Percentiles rank a stretch among this genome's conserved stretches.
These are phyloP conservation scores for Oophaga sylvatica DNA, from an alignment of 2,797 vertebrate species.

Conservation along the genomic window DNA sequence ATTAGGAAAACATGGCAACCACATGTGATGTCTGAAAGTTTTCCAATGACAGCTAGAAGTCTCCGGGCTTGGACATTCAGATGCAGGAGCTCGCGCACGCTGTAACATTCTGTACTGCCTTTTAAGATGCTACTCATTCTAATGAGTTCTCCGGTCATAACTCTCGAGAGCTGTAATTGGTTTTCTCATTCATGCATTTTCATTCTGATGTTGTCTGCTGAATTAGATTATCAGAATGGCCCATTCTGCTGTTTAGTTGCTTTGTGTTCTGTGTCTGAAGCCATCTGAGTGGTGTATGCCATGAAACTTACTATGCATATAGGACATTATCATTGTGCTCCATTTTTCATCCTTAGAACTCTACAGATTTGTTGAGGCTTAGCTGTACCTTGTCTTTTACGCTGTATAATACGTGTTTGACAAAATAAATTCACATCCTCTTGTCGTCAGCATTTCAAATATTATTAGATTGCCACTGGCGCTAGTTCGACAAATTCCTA, in stretches of 20 bases:
- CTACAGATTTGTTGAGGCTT: slow-evolving; percentile 48
- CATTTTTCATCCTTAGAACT: slow-evolving; percentile 52
- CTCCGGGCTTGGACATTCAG: slow-evolving; percentile 30
- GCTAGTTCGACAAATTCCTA: neutral
- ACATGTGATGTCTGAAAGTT: slow-evolving; percentile 4
- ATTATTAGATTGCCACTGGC: neutral
- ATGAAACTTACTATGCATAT: slow-evolving; percentile 61
- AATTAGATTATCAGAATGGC: slow-evolving; percentile 58
- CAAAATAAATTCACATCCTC: slow-evolving; percentile 32
- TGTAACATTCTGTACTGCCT: slow-evolving; percentile 52
- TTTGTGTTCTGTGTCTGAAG: slow-evolving; percentile 58
- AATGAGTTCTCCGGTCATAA: slow-evolving; percentile 59
- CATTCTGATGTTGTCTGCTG: slow-evolving; percentile 60
- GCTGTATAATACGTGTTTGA: slow-evolving; percentile 8
- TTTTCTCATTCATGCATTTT: slow-evolving; percentile 62
- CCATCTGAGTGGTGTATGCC: slow-evolving; percentile 54
- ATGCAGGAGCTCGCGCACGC: slow-evolving; percentile 24
- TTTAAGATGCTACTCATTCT: slow-evolving; percentile 60
- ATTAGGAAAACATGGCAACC: neutral
- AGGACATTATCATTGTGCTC: slow-evolving; percentile 55
- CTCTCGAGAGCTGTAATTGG: slow-evolving; percentile 59
- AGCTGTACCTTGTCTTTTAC: slow-evolving; percentile 38
- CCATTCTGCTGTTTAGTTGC: slow-evolving; percentile 61
- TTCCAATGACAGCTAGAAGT: slow-evolving; percentile 13
- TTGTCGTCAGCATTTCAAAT: neutral